phyloP scores from a whole-genome alignment of 2,888 invertebrate genomes.

The Lymantria monacha region DNA sequence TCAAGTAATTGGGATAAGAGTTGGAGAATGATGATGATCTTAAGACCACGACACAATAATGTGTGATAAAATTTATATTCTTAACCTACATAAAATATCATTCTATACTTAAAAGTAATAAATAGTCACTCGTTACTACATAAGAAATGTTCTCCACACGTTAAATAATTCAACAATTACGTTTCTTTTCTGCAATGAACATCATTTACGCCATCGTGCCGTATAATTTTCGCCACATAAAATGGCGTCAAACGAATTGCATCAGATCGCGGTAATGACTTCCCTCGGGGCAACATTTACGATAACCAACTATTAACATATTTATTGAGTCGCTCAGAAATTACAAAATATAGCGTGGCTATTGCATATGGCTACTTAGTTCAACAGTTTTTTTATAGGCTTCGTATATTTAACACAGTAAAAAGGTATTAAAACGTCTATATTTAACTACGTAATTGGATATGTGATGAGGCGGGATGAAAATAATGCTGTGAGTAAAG shows the following conservation, averaged over 20 bases:
- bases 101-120: background rate
- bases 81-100: too few relatives aligned
- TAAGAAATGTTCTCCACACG: background rate
- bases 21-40: too few relatives aligned
- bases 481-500: too few relatives aligned
- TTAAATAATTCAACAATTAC: background rate
- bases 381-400: background rate
- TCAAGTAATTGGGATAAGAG: too few relatives aligned
- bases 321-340: slow-evolving; percentile 16
- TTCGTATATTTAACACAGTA: too few relatives aligned
- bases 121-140: background rate
- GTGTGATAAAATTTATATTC: too few relatives aligned
- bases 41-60: too few relatives aligned
- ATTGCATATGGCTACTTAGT: slow-evolving; percentile 10
- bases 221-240: slow-evolving; percentile 6
- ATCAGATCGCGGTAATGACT: slow-evolving; percentile 29
- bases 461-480: too few relatives aligned
- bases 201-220: slow-evolving; percentile 1
- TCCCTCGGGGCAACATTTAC: slow-evolving; percentile 17
- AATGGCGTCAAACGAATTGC: slow-evolving; percentile 1
- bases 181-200: background rate
- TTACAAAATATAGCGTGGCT: slow-evolving; percentile 18
- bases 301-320: slow-evolving; percentile 24
- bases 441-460: too few relatives aligned
- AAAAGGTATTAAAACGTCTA: too few relatives aligned